Percentiles rank a stretch among this genome's conserved stretches.
phyloP scores from a whole-genome alignment of 2,888 invertebrate species.

The Carabus problematicus region DNA sequence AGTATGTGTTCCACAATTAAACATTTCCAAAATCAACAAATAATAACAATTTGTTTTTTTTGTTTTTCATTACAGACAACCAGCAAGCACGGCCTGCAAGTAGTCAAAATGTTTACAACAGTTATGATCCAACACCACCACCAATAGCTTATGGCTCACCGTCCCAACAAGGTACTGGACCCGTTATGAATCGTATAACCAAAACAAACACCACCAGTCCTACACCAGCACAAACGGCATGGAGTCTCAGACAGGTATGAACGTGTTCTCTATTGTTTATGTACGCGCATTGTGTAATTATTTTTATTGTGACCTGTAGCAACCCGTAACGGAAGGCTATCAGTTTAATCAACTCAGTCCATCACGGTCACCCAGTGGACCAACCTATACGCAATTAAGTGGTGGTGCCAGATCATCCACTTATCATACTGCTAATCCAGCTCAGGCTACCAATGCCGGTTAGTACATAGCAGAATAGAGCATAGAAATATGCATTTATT shows the following conservation, averaged over 20 bases:
- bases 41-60: slow-evolving; percentile 15
- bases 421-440: slow-evolving; percentile 57
- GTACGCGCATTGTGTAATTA: slow-evolving; percentile 58
- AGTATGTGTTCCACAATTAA: slow-evolving; percentile 50
- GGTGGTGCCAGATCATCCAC: slow-evolving; percentile 62
- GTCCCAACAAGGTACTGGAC: slow-evolving; percentile 66
- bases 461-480: slow-evolving; percentile 56
- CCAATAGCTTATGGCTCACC: slow-evolving; percentile 71
- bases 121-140: slow-evolving; percentile 79
- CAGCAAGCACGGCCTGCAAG: slow-evolving; percentile 71
- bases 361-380: slow-evolving; percentile 82
- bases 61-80: slow-evolving; percentile 54
- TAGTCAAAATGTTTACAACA: slow-evolving; percentile 74
- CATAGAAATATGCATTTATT: slow-evolving; percentile 46
- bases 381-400: slow-evolving; percentile 81
- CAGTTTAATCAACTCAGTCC: slow-evolving; percentile 75
- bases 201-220: slow-evolving; percentile 75
- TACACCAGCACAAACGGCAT: slow-evolving; percentile 72
- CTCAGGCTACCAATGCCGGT: slow-evolving; percentile 53
- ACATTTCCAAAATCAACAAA: slow-evolving; percentile 23
- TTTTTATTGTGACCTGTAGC: slow-evolving; percentile 46
- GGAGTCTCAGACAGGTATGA: slow-evolving; percentile 63
- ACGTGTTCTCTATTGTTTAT: slow-evolving; percentile 52
- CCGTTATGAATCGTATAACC: slow-evolving; percentile 69
- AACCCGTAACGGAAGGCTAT: slow-evolving; percentile 74